Evolutionary conservation across 2,888 invertebrate genomes (phyloP), one percentile per base, ranked within the genome.

Genomic region (Linnaemya tessellans): DNA sequence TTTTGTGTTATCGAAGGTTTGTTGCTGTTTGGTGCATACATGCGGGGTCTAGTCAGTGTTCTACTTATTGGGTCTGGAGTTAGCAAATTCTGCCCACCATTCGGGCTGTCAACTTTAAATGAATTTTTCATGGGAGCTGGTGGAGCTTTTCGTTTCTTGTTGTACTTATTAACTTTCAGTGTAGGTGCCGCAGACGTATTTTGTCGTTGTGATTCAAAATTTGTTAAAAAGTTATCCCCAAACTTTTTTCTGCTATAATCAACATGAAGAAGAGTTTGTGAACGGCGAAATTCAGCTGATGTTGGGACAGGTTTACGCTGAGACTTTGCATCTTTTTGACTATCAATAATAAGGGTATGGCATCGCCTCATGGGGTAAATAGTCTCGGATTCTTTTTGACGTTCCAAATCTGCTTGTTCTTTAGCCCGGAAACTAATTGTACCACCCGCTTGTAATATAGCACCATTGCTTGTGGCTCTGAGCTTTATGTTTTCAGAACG

Each of bases 381-480:
- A 11, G 8, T 1, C 13, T 35, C 15, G 0, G 20, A 7, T 13
- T 54, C 35, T 18, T 62, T 35, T 56, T 68, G 38, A 71, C 88
- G 89, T 11, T 88, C 51, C 30, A 41, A 4, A 9, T 51, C 25
- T 1, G 22, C 20, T 22, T 18, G 43, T 13, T 73, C 68, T 43
- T 81, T 62, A 41, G 43, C 46, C n/a, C 96, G 93, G 5, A 96
- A 96, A 88, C 96, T 96, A 90, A 97, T 95, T 86, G 97, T 97
- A 70, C 97, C 97, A 0, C 97, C 97, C 7, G 96, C 95, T 88
- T 96, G 96, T 77, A 97, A 93, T 90, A 97, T 96, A 89, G 95
- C 95, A 70, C 97, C 97, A 92, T 97, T 97, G 92, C 96, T 95
- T 3, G 97, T 97, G 80, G 95, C 94, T 85, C 97, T 94, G 75